phyloP scores from a whole-genome alignment of 1,140 invertebrate species.

The Sitobion miscanthi region DNA sequence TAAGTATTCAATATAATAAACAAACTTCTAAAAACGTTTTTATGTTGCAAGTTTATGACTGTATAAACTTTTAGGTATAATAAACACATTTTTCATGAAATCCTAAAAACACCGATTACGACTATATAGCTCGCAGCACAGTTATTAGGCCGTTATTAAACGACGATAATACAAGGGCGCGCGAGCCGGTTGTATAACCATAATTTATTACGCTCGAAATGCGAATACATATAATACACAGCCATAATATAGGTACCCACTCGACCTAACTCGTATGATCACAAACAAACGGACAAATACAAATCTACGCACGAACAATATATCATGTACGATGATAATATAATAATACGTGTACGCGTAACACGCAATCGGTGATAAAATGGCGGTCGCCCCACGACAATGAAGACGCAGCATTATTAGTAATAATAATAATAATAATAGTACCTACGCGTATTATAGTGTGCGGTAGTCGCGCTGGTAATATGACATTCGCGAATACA shows the following conservation, averaged over 20 bases:
- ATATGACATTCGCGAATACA: constrained; percentile 28
- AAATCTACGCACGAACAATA: neutral
- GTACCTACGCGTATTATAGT: neutral
- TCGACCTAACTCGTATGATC: neutral
- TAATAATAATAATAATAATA: constrained; percentile 1
- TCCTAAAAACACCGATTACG: too few species aligned
- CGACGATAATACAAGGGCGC: too few species aligned
- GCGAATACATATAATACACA: neutral
- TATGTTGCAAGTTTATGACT: too few species aligned
- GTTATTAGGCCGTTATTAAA: too few species aligned
- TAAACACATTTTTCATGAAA: too few species aligned
- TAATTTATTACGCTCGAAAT: too few species aligned
- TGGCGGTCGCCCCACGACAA: constrained; percentile 35
- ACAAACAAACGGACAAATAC: neutral
- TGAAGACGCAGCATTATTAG: neutral
- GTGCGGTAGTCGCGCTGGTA: neutral
- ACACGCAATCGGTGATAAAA: constrained; percentile 31
- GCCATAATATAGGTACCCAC: too few species aligned
- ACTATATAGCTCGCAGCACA: too few species aligned
- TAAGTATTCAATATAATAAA: too few species aligned
- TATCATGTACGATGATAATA: neutral
- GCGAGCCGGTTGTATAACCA: neutral
- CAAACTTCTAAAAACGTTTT: too few species aligned
- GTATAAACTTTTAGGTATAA: too few species aligned
- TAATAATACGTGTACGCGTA: neutral